These are phyloP conservation scores for Mobula birostris DNA, from an alignment of 2,113 vertebrate genomes.

Conservation along the genomic window DNA sequence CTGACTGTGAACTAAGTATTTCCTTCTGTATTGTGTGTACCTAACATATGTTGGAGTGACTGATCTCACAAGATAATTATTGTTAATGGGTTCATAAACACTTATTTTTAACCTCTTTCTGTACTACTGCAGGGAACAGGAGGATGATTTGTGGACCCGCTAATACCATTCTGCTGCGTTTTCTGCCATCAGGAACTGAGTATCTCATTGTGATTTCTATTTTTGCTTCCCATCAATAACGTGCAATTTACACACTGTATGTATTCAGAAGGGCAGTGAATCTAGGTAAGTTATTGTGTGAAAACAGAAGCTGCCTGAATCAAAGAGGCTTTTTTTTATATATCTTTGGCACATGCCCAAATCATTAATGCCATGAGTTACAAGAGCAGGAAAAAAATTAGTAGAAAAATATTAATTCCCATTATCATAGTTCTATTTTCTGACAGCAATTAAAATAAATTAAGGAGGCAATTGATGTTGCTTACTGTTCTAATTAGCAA, in stretches of 20 bases:
- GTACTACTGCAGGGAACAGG: constrained; percentile 25
- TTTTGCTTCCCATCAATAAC: constrained; percentile 22
- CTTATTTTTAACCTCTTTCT: constrained; percentile 33
- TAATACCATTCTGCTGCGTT: constrained; percentile 34
- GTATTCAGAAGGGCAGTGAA: constrained; percentile 40
- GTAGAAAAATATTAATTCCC: constrained; percentile 28
- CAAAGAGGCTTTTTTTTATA: neutral
- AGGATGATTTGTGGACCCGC: constrained; percentile 31
- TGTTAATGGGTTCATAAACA: constrained; percentile 39
- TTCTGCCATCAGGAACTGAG: neutral
- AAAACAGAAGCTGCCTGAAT: constrained; percentile 39
- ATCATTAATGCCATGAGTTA: constrained; percentile 31
- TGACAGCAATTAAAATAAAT: constrained; percentile 23
- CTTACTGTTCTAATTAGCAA: neutral
- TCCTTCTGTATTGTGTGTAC: constrained; percentile 36
- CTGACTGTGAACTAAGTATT: constrained; percentile 25
- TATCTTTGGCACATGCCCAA: constrained; percentile 33
- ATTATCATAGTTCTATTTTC: constrained; percentile 22
- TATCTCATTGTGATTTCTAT: constrained; percentile 40
- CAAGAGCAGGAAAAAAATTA: neutral
- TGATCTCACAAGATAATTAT: constrained; percentile 29
- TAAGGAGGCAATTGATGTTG: constrained; percentile 10
- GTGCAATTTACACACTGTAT: constrained; percentile 40
- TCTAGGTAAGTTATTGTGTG: constrained; percentile 39
- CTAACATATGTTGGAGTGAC: constrained; percentile 37